These are phyloP conservation scores for Psammodynastes pulverulentus DNA, from an alignment of 2,113 vertebrate species.

Conservation along the genomic window DNA sequence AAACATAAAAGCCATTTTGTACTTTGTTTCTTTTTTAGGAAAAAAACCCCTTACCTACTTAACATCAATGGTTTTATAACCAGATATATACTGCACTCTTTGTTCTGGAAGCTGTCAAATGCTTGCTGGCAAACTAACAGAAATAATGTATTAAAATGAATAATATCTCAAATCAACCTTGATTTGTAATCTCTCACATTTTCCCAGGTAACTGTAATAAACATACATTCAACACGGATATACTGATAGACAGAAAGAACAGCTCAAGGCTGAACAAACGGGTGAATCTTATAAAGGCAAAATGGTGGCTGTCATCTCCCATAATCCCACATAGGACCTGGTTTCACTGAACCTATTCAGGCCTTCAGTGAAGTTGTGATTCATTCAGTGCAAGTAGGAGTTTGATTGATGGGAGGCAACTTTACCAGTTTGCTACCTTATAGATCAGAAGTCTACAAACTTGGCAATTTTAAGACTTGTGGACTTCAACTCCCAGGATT, in stretches of 20 bases:
- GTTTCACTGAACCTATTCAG: background rate
- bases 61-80: background rate
- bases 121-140: background rate
- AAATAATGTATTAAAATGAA: constrained; percentile 57
- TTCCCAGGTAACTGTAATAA: constrained; percentile 60
- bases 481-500: too few species aligned
- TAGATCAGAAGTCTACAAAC: too few species aligned
- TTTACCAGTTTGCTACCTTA: background rate
- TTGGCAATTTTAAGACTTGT: too few species aligned
- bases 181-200: constrained; percentile 54
- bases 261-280: constrained; percentile 44
- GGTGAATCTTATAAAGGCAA: background rate
- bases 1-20: background rate
- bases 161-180: constrained; percentile 48
- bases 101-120: background rate
- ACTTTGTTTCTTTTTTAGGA: background rate
- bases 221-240: constrained; percentile 48
- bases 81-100: background rate
- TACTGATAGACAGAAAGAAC: constrained; percentile 21
- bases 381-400: background rate
- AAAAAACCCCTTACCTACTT: background rate
- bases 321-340: constrained; percentile 9
- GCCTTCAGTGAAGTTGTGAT: constrained; percentile 16
- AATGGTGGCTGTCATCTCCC: constrained; percentile 29
- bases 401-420: background rate